Evolutionary conservation across 2,797 vertebrate genomes (phyloP), one percentile per base, ranked within the genome.

Genomic region (Pelobates cultripes): DNA sequence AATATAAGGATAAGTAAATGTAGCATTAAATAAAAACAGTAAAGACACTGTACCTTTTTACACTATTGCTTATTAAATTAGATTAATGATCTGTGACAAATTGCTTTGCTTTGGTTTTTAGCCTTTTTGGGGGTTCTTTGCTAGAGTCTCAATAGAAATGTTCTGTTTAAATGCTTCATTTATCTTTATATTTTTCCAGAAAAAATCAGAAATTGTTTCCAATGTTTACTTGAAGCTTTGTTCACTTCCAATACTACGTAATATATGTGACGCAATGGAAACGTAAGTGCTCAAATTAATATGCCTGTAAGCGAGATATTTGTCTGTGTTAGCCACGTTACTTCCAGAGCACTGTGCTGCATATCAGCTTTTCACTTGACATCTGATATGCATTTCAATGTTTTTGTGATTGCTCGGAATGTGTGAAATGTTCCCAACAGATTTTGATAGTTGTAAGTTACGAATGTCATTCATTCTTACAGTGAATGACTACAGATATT

Each of bases 261-360:
- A 87, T 77, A 87, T 94, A 73, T 94, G 93, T 63, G 85, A 90
- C 86, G 86, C 88, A 87, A 90, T 93, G 43, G 83, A 90, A 86
- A 45, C 67, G 94, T 94, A 89, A 0, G 93, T 94, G 88, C 86
- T 42, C 53, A 43, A 28, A 69, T 15, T n/a, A 77, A 55, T 40
- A 74, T 41, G 28, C 51, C 64, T 51, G 51, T 7, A 42, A 51
- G 41, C 47, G 47, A 51, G 47, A 51, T 51, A 51, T 51, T 51
- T 51, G 5, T 51, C 47, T 53, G 4, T 5, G 4, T 64, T 68
- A 71, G 63, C 13, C 42, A n/a, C 44, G 43, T 83, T 70, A 83
- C 44, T 83, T 83, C 79, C 74, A 74, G 63, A 47, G 14, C 10
- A 78, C 5, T 83, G 64, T 73, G 53, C 44, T 61, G 72, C 61